A percentile compares a stretch with the other conserved stretches of the same genome.
These are phyloP conservation scores for Portevinia maculata DNA, from an alignment of 2,888 invertebrate genomes.

Conservation along the genomic window DNA sequence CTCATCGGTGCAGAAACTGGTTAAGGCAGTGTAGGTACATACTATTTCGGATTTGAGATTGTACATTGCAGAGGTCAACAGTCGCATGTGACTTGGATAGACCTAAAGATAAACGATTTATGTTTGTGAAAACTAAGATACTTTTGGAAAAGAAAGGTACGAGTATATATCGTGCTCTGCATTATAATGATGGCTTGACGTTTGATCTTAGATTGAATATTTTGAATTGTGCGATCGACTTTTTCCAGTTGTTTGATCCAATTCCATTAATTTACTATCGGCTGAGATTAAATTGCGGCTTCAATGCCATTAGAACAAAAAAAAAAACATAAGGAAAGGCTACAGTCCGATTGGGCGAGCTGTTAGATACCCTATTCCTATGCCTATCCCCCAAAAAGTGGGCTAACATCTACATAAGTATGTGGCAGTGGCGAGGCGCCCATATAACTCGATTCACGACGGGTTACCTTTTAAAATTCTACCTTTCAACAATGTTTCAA, in stretches of 20 bases:
- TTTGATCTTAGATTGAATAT: not conserved
- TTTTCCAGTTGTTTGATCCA: not conserved
- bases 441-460: too few species aligned
- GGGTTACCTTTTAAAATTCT: too few species aligned
- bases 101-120: not conserved
- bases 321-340: too few species aligned
- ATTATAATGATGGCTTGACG: constrained; percentile 17
- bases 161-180: constrained; percentile 1
- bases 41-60: constrained; percentile 17
- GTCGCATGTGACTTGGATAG: constrained; percentile 42
- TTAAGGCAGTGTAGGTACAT: constrained; percentile 18
- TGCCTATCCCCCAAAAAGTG: too few species aligned
- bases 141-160: not conserved
- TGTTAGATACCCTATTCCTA: too few species aligned
- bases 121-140: constrained; percentile 4
- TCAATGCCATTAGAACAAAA: too few species aligned
- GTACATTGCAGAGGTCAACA: constrained; percentile 54
- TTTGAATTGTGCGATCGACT: not conserved
- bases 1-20: constrained; percentile 46
- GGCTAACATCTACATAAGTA: too few species aligned
- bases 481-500: too few species aligned
- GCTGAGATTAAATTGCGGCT: not conserved
- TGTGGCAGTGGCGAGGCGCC: too few species aligned
- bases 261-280: not conserved
- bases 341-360: too few species aligned